Conservation (phyloP, 2,113 vertebrate species). For the Rhinoderma darwinii region DNA sequence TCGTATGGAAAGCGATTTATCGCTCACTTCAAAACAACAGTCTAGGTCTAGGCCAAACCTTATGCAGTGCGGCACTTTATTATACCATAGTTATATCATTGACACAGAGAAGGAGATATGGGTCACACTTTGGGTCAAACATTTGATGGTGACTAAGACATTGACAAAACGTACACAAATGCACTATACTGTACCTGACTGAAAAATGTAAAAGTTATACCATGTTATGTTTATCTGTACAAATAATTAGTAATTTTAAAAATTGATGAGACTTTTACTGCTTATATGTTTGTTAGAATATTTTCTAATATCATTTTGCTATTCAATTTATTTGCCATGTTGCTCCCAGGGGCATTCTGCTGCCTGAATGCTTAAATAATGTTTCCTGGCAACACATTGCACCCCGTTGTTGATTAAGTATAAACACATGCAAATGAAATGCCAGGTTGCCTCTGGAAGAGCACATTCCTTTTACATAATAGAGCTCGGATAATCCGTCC, state of each 20-base stretch:
- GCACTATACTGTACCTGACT: neutral
- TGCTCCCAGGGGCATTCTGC: slow-evolving; percentile 31
- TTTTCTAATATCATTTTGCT: slow-evolving; percentile 23
- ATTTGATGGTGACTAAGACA: neutral
- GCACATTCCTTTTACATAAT: slow-evolving; percentile 46
- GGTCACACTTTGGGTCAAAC: too few relatives aligned
- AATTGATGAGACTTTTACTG: neutral
- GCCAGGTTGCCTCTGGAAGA: slow-evolving; percentile 43
- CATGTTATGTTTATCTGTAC: neutral
- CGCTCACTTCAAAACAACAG: too few relatives aligned
- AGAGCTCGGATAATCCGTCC: slow-evolving; percentile 15
- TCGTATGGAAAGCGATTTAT: too few relatives aligned
- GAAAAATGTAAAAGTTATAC: neutral
- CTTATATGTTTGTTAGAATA: neutral
- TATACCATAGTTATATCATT: neutral
- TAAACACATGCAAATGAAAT: slow-evolving; percentile 50
- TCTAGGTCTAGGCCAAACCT: too few relatives aligned
- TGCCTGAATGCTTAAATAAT: slow-evolving; percentile 49
- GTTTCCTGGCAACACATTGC: slow-evolving; percentile 51
- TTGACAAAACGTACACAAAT: neutral
- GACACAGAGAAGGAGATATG: neutral
- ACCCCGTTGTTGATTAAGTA: slow-evolving; percentile 53
- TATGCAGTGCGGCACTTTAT: neutral
- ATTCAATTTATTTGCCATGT: slow-evolving; percentile 35
- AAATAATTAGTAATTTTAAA: neutral